phyloP scores from a whole-genome alignment of 2,113 vertebrate species.

The Anser brachyrhynchus region DNA sequence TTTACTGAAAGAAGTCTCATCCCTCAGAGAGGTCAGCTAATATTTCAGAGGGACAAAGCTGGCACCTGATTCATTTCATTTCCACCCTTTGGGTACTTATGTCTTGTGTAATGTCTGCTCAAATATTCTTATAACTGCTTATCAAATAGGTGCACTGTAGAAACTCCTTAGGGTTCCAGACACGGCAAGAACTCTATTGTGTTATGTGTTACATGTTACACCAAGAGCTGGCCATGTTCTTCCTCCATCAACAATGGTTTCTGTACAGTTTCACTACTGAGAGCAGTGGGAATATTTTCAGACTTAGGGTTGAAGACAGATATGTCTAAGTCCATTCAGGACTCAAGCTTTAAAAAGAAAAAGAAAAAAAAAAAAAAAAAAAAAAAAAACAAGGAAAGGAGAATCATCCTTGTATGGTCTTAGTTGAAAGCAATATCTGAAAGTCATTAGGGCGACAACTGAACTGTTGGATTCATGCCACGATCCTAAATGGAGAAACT shows the following conservation, averaged over 20 bases:
- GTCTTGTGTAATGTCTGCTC: neutral
- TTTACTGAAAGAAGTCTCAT: neutral
- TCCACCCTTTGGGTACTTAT: neutral
- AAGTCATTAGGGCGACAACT: neutral
- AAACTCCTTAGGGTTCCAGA: neutral
- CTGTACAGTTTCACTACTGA: neutral
- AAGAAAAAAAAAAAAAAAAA: neutral
- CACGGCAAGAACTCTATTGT: neutral
- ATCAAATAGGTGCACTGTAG: neutral
- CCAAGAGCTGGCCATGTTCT: neutral
- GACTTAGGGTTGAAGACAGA: neutral
- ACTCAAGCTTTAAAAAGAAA: neutral
- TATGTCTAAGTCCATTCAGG: neutral
- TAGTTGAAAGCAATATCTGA: neutral
- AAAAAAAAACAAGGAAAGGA: neutral
- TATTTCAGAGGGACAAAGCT: neutral
- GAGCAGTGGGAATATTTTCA: neutral
- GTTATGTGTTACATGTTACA: neutral
- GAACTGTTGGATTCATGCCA: neutral
- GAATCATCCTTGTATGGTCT: neutral
- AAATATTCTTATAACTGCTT: neutral
- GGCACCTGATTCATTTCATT: fast-evolving
- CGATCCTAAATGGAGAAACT: neutral
- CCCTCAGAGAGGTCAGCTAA: neutral
- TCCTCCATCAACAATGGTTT: fast-evolving